Evolutionary conservation across 30 jellyfish, hydroid and myxozoan species (phyloP), one percentile per base, ranked within the genome.

Genomic region (Cassiopea andromeda): DNA sequence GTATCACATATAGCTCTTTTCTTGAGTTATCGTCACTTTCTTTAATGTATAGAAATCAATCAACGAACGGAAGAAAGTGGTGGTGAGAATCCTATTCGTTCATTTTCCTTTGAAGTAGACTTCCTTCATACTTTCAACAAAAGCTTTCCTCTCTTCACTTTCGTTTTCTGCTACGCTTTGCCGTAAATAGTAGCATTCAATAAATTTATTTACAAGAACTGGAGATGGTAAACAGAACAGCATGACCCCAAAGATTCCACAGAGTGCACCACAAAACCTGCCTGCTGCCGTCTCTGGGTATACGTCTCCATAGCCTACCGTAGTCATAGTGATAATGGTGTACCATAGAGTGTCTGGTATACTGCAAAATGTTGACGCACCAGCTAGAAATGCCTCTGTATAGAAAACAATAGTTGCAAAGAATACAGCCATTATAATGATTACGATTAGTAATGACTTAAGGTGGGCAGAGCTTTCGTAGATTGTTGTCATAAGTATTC

Each of bases 151-250:
- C 61, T 85, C 94, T 1, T 84, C 77, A 75, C 91, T 50, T 45
- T 48, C 89, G 44, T 85, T 78, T 7, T 78, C 86, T 0, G 93
- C 48, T 46, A 81, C 44, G 1, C 85, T 58, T 69, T 85, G 89
- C 1, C 89, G 87, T 17, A 94, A 50, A 77, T 90, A 94, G 86
- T 94, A 94, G 67, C 97, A 85, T 77, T 90, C 97, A 1, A 94
- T 88, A 76, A 94, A 94, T 75, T 89, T 90, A 77, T 94, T 94
- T 67, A 94, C 98, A 75, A 94, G 76, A 46, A 94, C 90, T 12
- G 98, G 98, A 10, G 97, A 78, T 18, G 98, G 98, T 48, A 94
- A 75, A 86, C 98, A 94, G 80, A 94, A 94, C 88, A 94, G 66
- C 83, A 94, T 68, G 69, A 94, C 91, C 1, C 98, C 98, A 49